Percentiles rank a stretch among this genome's conserved stretches.
phyloP scores from a whole-genome alignment of 2,888 invertebrate genomes.

The Tiliacea aurago region DNA sequence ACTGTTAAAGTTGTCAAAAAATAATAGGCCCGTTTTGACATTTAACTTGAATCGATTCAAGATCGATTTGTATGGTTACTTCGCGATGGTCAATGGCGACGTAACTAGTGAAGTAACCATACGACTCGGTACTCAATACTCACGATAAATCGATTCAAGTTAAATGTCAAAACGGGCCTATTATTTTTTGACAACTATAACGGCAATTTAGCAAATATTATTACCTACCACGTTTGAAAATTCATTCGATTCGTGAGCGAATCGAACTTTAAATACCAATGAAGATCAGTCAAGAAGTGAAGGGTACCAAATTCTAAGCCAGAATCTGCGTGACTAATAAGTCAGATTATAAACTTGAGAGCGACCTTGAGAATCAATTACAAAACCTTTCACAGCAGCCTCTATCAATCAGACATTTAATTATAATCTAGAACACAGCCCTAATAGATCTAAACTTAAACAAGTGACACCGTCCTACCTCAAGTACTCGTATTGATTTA shows the following conservation, averaged over 20 bases:
- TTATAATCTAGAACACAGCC: conserved; percentile 2
- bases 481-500: conserved; percentile 54
- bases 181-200: no score
- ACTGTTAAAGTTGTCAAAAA: no score
- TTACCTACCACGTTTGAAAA: not conserved
- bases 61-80: no score
- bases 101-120: no score
- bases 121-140: no score
- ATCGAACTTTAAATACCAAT: not conserved
- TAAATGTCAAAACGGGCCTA: no score
- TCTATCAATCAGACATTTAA: conserved; percentile 17
- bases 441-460: conserved; percentile 19
- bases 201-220: not conserved
- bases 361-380: conserved; percentile 10
- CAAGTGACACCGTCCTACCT: conserved; percentile 6
- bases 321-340: conserved; percentile 14
- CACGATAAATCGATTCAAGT: no score
- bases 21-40: no score
- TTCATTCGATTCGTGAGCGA: no score
- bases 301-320: not conserved
- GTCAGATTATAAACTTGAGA: not conserved
- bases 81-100: no score
- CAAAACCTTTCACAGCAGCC: not conserved
- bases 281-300: not conserved
- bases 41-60: no score